Evolutionary conservation across 64 coral and sea anemone genomes (phyloP).

Genomic region (Stichodactyla helianthus): DNA sequence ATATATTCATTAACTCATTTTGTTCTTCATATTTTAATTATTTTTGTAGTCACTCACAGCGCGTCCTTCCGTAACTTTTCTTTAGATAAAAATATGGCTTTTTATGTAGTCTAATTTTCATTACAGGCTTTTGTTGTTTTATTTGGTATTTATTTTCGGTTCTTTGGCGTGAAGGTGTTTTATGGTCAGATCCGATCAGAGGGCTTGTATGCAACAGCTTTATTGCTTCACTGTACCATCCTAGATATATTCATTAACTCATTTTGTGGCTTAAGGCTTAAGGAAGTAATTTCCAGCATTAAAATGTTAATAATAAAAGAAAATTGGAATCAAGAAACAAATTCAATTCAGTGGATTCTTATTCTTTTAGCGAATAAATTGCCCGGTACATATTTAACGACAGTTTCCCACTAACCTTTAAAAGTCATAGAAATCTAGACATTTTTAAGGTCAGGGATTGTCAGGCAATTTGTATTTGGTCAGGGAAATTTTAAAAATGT

Average conservation of each 20-base stretch:
- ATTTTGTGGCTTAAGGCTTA: background rate
- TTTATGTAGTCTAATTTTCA: no score
- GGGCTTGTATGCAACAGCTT: background rate
- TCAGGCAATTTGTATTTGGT: no score
- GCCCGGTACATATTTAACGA: no score
- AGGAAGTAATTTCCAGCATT: background rate
- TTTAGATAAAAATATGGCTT: no score
- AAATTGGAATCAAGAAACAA: background rate
- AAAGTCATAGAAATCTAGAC: background rate
- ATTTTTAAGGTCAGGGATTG: no score
- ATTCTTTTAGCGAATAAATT: background rate
- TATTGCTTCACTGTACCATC: background rate
- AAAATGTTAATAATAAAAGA: background rate
- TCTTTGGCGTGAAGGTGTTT: background rate
- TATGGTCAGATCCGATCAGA: background rate
- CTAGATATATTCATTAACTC: background rate
- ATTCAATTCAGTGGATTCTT: background rate
- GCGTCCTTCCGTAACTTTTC: no score
- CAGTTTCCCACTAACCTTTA: background rate
- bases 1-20: background rate
- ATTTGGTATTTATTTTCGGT: no score
- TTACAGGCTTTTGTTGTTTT: no score
- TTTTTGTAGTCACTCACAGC: no score
- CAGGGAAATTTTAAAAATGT: no score
- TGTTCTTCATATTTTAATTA: no score